Evolutionary conservation across 2,113 vertebrate species (phyloP), one percentile per base, ranked within the genome.

Genomic region (Apteryx owenii): DNA sequence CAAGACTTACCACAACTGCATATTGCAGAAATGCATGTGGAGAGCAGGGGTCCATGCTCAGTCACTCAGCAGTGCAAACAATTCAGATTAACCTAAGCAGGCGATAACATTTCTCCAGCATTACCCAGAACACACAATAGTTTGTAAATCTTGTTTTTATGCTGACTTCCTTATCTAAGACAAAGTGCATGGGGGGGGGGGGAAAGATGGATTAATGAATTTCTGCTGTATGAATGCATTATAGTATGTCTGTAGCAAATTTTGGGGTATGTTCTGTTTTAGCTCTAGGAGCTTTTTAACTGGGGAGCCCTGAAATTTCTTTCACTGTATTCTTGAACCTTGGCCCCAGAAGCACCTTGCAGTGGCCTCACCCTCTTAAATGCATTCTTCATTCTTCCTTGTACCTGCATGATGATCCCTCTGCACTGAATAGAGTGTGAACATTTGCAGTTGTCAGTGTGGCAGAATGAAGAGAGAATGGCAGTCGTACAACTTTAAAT

Each of bases 401-500:
- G 33, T 58, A 60, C 23, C 48, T 2, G 0, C 1, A 2, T 12
- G 54, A 33, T 3, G 8, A 38, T 25, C 54, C 38, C 54, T 13
- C 17, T 12, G 75, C 50, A 7, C 16, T 58, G 16, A 4, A 1
- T 28, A 26, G 82, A 22, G 60, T 50, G 18, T 4, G 33, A n/a
- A 8, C 11, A 2, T 21, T 42, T 64, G 61, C 26, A 8, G 42
- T 58, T 62, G 60, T 21, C 13, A 4, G 29, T 19, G 9, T 23
- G 26, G 64, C 23, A 19, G 44, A 19, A 40, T 13, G 33, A 48
- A 22, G 36, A 48, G 25, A 36, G 44, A 42, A n/a, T 1, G 7
- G n/a, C 18, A 9, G 9, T 31, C 1, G 0, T 75, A 48, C 12
- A 4, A 1, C 0, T 26, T 53, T 21, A 11, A 31, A 42, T 22